Percentiles rank a stretch among this genome's conserved stretches.
Conservation (phyloP, 1,140 invertebrate species). For the Cotesia vestalis region DNA sequence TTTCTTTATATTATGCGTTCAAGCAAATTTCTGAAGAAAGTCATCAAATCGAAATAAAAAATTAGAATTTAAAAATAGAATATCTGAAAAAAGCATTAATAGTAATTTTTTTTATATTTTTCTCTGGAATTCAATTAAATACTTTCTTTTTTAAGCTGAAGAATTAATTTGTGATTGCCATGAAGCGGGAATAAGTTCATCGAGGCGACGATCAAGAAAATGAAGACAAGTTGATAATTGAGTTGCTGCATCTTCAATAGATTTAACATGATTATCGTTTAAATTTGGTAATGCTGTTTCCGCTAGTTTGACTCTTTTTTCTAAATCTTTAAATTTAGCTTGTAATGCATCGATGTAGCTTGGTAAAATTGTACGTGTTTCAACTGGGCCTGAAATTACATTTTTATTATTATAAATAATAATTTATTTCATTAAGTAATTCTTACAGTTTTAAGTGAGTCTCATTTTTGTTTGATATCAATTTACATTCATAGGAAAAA, state of each 20-base stretch:
- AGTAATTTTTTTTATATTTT: too few relatives aligned
- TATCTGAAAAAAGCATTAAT: too few relatives aligned
- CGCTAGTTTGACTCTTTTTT: slow-evolving; percentile 46
- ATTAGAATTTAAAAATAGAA: too few relatives aligned
- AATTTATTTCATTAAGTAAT: too few relatives aligned
- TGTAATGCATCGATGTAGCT: slow-evolving; percentile 53
- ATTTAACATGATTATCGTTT: slow-evolving; percentile 43
- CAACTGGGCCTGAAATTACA: slow-evolving; percentile 48
- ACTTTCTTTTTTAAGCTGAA: slow-evolving; percentile 27
- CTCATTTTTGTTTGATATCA: too few relatives aligned
- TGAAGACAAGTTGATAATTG: slow-evolving; percentile 52
- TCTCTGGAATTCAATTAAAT: background rate
- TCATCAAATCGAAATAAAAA: too few relatives aligned
- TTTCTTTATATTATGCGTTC: too few relatives aligned
- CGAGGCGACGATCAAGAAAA: slow-evolving; percentile 54
- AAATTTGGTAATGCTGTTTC: slow-evolving; percentile 47
- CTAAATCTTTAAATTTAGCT: slow-evolving; percentile 49
- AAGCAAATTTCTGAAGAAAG: too few relatives aligned
- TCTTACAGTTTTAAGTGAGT: too few relatives aligned
- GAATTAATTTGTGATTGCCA: slow-evolving; percentile 51
- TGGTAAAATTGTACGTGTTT: slow-evolving; percentile 50
- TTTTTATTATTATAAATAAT: slow-evolving; percentile 13
- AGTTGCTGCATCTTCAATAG: slow-evolving; percentile 50
- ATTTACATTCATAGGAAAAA: too few relatives aligned
- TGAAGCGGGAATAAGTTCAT: slow-evolving; percentile 53